Percentiles rank a stretch among this genome's conserved stretches.
Conservation (phyloP, 2,113 vertebrate genomes). For the Grammomys dolichurus region DNA sequence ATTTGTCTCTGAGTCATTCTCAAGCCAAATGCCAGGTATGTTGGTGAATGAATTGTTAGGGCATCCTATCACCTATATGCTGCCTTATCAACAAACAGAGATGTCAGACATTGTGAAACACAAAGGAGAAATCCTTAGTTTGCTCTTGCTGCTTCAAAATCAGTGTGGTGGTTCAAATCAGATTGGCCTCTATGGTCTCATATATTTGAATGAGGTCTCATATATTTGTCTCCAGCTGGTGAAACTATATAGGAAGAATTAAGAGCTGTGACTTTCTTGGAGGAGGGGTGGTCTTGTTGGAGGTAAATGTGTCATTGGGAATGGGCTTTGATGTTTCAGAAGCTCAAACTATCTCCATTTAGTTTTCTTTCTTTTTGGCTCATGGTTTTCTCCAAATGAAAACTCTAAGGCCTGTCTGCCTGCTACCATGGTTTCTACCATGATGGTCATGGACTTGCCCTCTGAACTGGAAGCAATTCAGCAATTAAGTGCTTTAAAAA, state of each 20-base stretch:
- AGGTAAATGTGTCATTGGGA: not conserved
- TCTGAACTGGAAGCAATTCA: not conserved
- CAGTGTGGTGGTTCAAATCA: no score
- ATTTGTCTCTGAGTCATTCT: not conserved
- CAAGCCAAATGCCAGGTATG: rapidly evolving
- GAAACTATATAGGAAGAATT: not conserved
- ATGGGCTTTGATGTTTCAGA: not conserved
- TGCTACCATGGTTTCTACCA: not conserved
- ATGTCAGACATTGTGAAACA: not conserved
- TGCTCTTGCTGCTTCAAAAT: not conserved
- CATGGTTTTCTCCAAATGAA: not conserved
- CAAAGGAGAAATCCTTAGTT: not conserved
- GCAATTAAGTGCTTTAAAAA: no score
- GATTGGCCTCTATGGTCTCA: not conserved
- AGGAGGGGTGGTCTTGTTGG: not conserved
- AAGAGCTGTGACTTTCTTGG: not conserved
- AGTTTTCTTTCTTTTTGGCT: not conserved
- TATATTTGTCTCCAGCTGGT: no score
- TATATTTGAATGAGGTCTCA: no score
- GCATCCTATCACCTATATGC: not conserved
- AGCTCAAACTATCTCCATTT: not conserved
- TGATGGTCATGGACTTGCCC: not conserved
- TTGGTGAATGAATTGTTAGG: not conserved
- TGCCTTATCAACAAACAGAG: not conserved
- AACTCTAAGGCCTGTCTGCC: not conserved